Conservation (phyloP, 2,888 invertebrate species). For the Brachynemurus nebulosus region DNA sequence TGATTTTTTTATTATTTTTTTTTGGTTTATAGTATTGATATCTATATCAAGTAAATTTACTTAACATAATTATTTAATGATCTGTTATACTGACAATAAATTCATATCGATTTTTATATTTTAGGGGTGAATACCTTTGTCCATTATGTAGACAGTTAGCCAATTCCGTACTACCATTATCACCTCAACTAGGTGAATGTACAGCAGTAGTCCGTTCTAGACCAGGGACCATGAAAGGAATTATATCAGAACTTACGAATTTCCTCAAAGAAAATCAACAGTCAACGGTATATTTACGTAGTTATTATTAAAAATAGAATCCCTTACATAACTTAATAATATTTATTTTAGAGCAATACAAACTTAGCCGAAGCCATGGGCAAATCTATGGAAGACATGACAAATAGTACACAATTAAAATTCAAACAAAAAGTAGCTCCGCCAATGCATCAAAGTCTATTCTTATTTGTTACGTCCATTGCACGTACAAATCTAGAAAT, state of each 20-base stretch:
- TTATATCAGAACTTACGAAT: constrained; percentile 36
- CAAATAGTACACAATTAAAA: constrained; percentile 70
- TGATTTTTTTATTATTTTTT: no score
- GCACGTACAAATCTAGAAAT: constrained; percentile 87
- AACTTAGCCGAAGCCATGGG: constrained; percentile 78
- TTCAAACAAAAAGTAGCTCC: constrained; percentile 54
- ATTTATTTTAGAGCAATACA: constrained; percentile 31
- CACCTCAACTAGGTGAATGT: constrained; percentile 54
- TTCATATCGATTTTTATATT: constrained; percentile 20
- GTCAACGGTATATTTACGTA: constrained; percentile 39
- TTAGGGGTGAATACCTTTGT: constrained; percentile 79
- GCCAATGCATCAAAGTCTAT: constrained; percentile 57
- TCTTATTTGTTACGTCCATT: constrained; percentile 79
- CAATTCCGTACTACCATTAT: constrained; percentile 77
- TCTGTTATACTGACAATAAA: background rate
- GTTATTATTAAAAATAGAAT: constrained; percentile 1
- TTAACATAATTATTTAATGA: background rate
- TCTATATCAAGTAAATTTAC: no score
- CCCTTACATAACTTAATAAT: background rate
- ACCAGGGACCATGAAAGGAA: constrained; percentile 34
- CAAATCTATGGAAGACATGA: constrained; percentile 90
- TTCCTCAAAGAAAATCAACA: constrained; percentile 54
- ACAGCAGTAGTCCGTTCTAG: constrained; percentile 48
- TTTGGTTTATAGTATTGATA: no score
- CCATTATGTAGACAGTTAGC: constrained; percentile 88